phyloP scores from a whole-genome alignment of 2,888 invertebrate species.

The Cheilosia urbana region DNA sequence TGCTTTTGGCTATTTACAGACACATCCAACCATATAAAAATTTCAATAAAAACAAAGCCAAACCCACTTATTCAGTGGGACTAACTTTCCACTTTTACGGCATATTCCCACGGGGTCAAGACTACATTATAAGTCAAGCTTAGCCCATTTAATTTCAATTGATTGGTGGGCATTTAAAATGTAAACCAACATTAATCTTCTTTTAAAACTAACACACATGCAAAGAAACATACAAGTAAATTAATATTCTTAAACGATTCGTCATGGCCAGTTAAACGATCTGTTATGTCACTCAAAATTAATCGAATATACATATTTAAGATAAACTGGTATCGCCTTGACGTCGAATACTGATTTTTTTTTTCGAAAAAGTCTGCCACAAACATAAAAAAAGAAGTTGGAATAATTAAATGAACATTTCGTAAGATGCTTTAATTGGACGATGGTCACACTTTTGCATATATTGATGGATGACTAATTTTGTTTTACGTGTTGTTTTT shows the following conservation, averaged over 20 bases:
- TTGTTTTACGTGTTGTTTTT: background rate
- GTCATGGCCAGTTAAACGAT: conserved; percentile 18
- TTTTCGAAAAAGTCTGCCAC: too few species aligned
- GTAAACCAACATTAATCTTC: background rate
- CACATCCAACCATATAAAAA: too few species aligned
- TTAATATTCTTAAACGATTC: background rate
- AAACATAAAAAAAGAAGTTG: background rate
- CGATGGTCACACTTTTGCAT: conserved; percentile 27
- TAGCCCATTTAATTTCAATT: background rate
- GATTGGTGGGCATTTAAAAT: background rate
- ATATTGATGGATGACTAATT: conserved; percentile 12
- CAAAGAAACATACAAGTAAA: background rate
- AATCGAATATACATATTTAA: background rate
- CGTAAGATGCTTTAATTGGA: background rate
- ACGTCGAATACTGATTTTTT: background rate
- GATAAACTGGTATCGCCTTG: background rate
- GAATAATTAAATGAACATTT: background rate
- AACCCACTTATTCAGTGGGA: too few species aligned
- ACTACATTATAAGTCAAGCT: background rate
- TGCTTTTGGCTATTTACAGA: too few species aligned
- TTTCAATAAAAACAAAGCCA: too few species aligned
- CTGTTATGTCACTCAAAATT: conserved; percentile 18
- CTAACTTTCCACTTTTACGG: too few species aligned
- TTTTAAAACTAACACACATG: too few species aligned
- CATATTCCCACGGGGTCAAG: background rate